Evolutionary conservation across 1,140 invertebrate genomes (phyloP).

Genomic region (Saccostrea glomerata): DNA sequence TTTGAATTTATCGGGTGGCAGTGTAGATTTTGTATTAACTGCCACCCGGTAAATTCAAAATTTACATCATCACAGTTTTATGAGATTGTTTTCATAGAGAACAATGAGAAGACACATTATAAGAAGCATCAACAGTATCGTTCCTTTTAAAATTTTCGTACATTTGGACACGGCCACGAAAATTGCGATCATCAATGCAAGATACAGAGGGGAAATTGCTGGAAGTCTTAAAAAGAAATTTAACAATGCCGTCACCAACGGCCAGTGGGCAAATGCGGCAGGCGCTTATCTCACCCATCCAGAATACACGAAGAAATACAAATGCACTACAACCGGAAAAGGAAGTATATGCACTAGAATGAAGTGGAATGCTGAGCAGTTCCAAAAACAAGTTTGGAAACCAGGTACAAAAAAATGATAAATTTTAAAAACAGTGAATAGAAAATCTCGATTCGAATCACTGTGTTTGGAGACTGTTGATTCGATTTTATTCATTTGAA

Average conservation of each 20-base stretch:
- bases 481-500: background rate
- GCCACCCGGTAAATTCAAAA: no score
- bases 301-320: slow-evolving; percentile 27
- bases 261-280: slow-evolving; percentile 39
- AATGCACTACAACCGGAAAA: background rate
- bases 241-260: slow-evolving; percentile 9
- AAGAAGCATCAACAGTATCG: slow-evolving; percentile 15
- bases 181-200: slow-evolving; percentile 49
- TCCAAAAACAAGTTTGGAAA: slow-evolving; percentile 35
- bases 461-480: background rate
- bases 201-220: slow-evolving; percentile 44
- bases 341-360: slow-evolving; percentile 44
- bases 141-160: slow-evolving; percentile 9
- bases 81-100: background rate
- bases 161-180: slow-evolving; percentile 28
- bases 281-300: slow-evolving; percentile 31
- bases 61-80: background rate
- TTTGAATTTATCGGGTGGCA: no score
- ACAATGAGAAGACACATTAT: slow-evolving; percentile 13
- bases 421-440: background rate
- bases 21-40: no score
- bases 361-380: slow-evolving; percentile 45
- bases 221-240: slow-evolving; percentile 7
- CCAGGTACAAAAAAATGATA: background rate
- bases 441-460: background rate